Percentiles rank a stretch among this genome's conserved stretches.
phyloP scores from a whole-genome alignment of 2,888 invertebrate genomes.

The Parnassius mnemosyne region DNA sequence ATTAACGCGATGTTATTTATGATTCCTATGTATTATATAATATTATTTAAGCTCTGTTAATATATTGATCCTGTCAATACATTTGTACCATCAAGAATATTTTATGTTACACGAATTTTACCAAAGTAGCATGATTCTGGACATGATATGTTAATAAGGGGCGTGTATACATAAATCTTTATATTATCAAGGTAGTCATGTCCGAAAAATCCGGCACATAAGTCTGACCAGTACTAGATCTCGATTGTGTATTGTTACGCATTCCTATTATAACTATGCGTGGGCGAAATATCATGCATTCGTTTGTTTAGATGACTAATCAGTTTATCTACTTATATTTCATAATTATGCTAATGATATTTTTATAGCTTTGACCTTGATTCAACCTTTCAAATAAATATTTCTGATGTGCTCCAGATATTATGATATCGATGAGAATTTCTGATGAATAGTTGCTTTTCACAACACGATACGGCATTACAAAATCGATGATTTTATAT shows the following conservation, averaged over 20 bases:
- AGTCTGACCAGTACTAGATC: conserved; percentile 14
- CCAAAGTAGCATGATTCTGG: conserved; percentile 11
- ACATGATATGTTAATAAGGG: conserved; percentile 14
- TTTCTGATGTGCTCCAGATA: conserved; percentile 4
- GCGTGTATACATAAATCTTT: conserved; percentile 2
- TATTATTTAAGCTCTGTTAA: too few species aligned
- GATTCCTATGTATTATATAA: too few species aligned
- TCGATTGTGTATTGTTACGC: conserved; percentile 13
- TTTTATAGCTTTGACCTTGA: conserved; percentile 3
- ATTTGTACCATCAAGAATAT: too few species aligned
- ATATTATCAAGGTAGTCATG: conserved; percentile 21
- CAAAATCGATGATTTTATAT: too few species aligned
- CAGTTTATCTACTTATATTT: not conserved
- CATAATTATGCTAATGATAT: conserved; percentile 3
- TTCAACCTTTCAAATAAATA: conserved; percentile 10
- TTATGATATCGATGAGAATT: too few species aligned
- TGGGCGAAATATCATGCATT: conserved; percentile 17
- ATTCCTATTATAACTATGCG: conserved; percentile 7
- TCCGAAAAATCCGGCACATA: conserved; percentile 17
- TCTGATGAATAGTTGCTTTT: too few species aligned
- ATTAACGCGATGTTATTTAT: too few species aligned
- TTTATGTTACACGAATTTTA: not conserved
- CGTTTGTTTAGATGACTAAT: conserved; percentile 22
- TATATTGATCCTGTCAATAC: too few species aligned
- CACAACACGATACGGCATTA: too few species aligned